Base-by-base conservation (phyloP, 2,888 invertebrate species). In the Papilio gigon region DNA sequence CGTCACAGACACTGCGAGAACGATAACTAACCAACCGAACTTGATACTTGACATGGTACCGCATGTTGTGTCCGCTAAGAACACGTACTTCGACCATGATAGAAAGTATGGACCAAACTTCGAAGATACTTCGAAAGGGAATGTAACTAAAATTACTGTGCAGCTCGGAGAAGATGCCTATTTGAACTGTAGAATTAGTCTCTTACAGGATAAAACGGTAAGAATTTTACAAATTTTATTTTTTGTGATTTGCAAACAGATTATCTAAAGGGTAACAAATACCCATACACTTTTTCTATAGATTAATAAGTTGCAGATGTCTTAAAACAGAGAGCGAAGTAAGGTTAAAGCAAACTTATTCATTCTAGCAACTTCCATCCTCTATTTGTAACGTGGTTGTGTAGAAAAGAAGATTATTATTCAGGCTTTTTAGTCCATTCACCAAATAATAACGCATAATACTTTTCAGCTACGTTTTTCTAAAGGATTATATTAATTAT, bases 171-270 rank as follows among this genome's bases (percentile, higher is more conserved):
- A 94, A 72, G 95, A 94, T 70, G 95, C 95, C 56, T 94, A 94
- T 80, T 88, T 96, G 74, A 95, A 96, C 84, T 96, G 96, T 85
- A 93, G 94, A 82, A 95, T 95, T 82, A 95, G 95, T 76, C 88
- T 95, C 73, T 92, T 95, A 61, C 95, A 95, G 82, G 95, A 95
- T 87, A 95, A 95, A 90, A 95, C 95, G 87, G 95, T 95, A 80
- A 94, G 94, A n/a, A 60, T 44, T 35, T 14, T 17, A 30, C 1
- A 6, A 17, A 58, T 56, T 42, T 35, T 4, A 4, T 14, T 44
- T 33, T 42, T 14, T 63, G 11, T 42, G 5, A 14, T 4, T 14
- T n/a, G 37, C 37, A 40, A 14, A 5, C 14, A 14, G n/a, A 3
- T 42, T 4, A 17, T 2, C 42, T 42, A 9, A 40, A 14, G n/a